phyloP scores from a whole-genome alignment of 2,888 invertebrate genomes.

The Phlogophora meticulosa region DNA sequence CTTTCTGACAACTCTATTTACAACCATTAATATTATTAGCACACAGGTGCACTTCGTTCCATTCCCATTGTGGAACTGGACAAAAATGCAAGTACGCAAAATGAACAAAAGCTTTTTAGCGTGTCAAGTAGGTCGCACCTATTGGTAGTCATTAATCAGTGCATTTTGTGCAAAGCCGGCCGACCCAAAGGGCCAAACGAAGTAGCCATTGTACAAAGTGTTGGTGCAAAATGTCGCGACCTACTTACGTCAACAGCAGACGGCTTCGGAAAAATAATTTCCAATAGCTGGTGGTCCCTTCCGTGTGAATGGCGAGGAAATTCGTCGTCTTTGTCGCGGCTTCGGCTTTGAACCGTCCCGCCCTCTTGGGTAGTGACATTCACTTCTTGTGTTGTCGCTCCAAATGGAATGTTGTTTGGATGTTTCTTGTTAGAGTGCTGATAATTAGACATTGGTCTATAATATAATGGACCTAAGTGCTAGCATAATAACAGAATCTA shows the following conservation, averaged over 20 bases:
- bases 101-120: slow-evolving; percentile 34
- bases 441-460: slow-evolving; percentile 33
- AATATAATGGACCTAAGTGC: neutral
- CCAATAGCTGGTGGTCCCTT: slow-evolving; percentile 77
- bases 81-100: slow-evolving; percentile 50
- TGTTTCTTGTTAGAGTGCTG: slow-evolving; percentile 5
- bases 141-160: slow-evolving; percentile 54
- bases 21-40: slow-evolving; percentile 23
- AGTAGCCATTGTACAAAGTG: slow-evolving; percentile 65
- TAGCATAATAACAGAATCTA: too few relatives aligned
- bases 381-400: slow-evolving; percentile 56
- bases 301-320: slow-evolving; percentile 80
- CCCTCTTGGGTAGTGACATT: slow-evolving; percentile 67
- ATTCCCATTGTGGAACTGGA: slow-evolving; percentile 32
- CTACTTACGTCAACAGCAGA: slow-evolving; percentile 84
- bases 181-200: slow-evolving; percentile 64
- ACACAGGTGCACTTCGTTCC: slow-evolving; percentile 36
- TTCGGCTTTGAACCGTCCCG: slow-evolving; percentile 72
- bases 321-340: slow-evolving; percentile 79
- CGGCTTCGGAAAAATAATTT: slow-evolving; percentile 81
- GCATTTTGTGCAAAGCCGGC: slow-evolving; percentile 38
- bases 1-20: slow-evolving; percentile 33
- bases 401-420: slow-evolving; percentile 35
- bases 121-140: slow-evolving; percentile 41
- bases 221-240: slow-evolving; percentile 82